Evolutionary conservation across 2,888 invertebrate genomes (phyloP), one percentile per base, ranked within the genome.

Genomic region (Caradrina clavipalpis): DNA sequence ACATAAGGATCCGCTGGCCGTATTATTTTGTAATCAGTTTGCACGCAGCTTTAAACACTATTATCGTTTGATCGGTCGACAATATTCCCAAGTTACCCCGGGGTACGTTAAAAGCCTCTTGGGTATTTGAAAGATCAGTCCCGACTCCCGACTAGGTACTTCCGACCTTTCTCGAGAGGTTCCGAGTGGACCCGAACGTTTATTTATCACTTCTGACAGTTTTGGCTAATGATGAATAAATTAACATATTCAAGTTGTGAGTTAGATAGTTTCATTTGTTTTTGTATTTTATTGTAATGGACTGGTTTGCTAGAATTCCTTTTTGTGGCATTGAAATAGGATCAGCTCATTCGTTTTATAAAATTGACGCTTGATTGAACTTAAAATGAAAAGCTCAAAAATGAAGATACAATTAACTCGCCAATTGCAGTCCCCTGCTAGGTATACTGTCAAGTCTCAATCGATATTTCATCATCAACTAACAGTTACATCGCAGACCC

Each of bases 21-120:
- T 50, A 55, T 22, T 50, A 69, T 39, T 60, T 51, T 56, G 56
- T 56, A 56, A 61, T 49, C 51, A 69, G 58, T 76, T 68, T 31
- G 13, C 45, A 60, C 69, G 31, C 50, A 45, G 2, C 13, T 31
- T 21, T 42, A 51, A 69, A 45, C 49, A 57, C 42, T 56, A 57
- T 61, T 31, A 76, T 57, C 35, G 55, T 60, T 26, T 53, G 47
- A 61, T 69, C 76, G 70, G 22, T 42, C 35, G 47, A 55, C 55
- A 61, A 73, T 59, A 45, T 76, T 49, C 56, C 56, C 21, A 22
- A 54, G 56, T 31, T 73, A 42, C 60, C 42, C 51, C 21, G 17
- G 21, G 26, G 5, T n/a, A 69, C 51, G 49, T 42, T 74, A 75
- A 68, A 61, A 61, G 51, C 42, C 76, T 69, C 56, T 69, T 8